Base-by-base conservation (phyloP, 2,888 invertebrate genomes). In the Melanostoma scalare region DNA sequence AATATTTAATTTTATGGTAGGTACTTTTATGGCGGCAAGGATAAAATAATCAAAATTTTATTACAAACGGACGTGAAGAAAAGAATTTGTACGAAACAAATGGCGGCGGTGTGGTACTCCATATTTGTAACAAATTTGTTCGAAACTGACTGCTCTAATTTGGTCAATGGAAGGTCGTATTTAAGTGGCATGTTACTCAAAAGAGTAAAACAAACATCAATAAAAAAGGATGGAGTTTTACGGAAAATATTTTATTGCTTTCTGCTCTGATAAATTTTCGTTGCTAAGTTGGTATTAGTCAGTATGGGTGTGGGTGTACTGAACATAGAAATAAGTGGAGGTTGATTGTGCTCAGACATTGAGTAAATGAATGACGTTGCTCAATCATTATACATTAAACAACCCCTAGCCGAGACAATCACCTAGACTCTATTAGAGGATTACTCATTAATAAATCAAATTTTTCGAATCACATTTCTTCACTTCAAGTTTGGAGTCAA, bases 11-110 rank as follows among this genome's bases (percentile, higher is more conserved):
- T 73, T 78, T 79, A 65, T 52, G 72, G 65, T 20, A 56, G 46
- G 46, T 65, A 71, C 68, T 79, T 78, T 74, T 78, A 78, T 61
- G 35, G 48, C 69, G 44, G 46, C 60, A 73, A 71, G 79, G 72
- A 78, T 78, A 84, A 50, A 50, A 78, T 82, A 82, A 82, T 82
- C 82, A 77, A 50, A 82, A 74, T 69, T 84, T 84, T 72, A 84
- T 84, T 71, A 58, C 67, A 55, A 58, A 40, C 63, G 65, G 63
- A 74, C 46, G 69, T 79, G 48, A 42, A 67, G 58, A 63, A 63
- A 44, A 69, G 71, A 78, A 68, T 56, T 76, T 76, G 42, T 72
- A 35, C 30, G 50, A 52, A 58, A 61, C 72, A 61, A 72, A 53
- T 76, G 65, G 42, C 46, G 33, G 52, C 50, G 6, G 20, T 56